Conservation (phyloP, 1,140 invertebrate genomes). For the Leptinotarsa undecemlineata region DNA sequence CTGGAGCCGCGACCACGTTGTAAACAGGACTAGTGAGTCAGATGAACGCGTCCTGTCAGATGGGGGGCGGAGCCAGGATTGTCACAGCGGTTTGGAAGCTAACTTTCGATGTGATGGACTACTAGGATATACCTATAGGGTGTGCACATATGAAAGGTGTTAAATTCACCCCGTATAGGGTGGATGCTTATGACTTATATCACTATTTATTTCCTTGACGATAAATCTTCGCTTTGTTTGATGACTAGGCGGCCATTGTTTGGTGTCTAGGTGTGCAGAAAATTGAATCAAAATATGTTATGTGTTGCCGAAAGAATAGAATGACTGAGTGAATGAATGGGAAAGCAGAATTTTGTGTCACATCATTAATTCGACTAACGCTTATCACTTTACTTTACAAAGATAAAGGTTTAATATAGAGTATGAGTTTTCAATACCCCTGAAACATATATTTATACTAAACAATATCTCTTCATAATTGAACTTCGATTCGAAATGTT, state of each 20-base stretch:
- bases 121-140: conserved; percentile 42
- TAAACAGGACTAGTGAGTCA: conserved; percentile 48
- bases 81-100: conserved; percentile 53
- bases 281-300: conserved; percentile 28
- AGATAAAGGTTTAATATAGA: no score
- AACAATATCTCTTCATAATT: no score
- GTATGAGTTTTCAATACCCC: no score
- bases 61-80: conserved; percentile 51
- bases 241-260: conserved; percentile 11
- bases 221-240: neutral
- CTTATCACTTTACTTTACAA: no score
- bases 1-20: conserved; percentile 36
- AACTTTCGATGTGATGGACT: conserved; percentile 43
- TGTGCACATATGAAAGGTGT: conserved; percentile 33
- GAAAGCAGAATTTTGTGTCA: no score
- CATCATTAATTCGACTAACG: no score
- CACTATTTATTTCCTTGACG: conserved; percentile 16
- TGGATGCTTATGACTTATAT: conserved; percentile 15
- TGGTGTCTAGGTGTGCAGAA: conserved; percentile 14
- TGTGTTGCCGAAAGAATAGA: neutral
- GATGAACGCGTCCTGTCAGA: conserved; percentile 47
- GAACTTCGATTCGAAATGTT: no score
- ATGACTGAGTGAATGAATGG: no score
- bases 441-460: no score
- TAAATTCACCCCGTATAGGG: conserved; percentile 19